Conservation (phyloP, 2,888 invertebrate species). For the Gryllus longicercus region DNA sequence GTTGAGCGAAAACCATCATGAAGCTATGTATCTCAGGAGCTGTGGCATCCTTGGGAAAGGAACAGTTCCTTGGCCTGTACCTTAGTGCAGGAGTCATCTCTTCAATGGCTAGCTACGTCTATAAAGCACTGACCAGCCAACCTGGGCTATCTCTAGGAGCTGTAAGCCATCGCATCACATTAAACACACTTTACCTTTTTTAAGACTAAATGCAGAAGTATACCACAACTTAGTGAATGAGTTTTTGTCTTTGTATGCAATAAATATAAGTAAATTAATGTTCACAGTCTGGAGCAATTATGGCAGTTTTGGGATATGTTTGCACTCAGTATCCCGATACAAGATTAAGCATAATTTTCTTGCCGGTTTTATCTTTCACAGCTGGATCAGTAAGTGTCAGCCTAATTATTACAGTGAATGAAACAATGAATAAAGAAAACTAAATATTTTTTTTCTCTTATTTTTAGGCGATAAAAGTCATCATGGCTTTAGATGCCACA, state of each 20-base stretch:
- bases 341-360: slow-evolving; percentile 80
- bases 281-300: slow-evolving; percentile 89
- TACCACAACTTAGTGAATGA: background rate
- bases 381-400: slow-evolving; percentile 70
- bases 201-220: background rate
- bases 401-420: background rate
- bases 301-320: slow-evolving; percentile 82
- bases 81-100: slow-evolving; percentile 83
- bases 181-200: background rate
- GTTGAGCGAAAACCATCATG: slow-evolving; percentile 34
- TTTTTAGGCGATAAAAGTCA: slow-evolving; percentile 76
- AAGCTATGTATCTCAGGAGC: slow-evolving; percentile 52
- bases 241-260: background rate
- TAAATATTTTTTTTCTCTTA: slow-evolving; percentile 25
- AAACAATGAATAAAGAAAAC: slow-evolving; percentile 11
- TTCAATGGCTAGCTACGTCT: slow-evolving; percentile 77
- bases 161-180: slow-evolving; percentile 56
- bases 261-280: slow-evolving; percentile 35
- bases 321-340: slow-evolving; percentile 87
- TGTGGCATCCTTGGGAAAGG: slow-evolving; percentile 73
- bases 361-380: slow-evolving; percentile 85
- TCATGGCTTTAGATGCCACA: slow-evolving; percentile 78
- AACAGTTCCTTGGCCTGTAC: slow-evolving; percentile 90
- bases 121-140: slow-evolving; percentile 67
- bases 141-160: slow-evolving; percentile 86